Conservation (phyloP, 2,888 invertebrate genomes). For the Encarsia formosa region DNA sequence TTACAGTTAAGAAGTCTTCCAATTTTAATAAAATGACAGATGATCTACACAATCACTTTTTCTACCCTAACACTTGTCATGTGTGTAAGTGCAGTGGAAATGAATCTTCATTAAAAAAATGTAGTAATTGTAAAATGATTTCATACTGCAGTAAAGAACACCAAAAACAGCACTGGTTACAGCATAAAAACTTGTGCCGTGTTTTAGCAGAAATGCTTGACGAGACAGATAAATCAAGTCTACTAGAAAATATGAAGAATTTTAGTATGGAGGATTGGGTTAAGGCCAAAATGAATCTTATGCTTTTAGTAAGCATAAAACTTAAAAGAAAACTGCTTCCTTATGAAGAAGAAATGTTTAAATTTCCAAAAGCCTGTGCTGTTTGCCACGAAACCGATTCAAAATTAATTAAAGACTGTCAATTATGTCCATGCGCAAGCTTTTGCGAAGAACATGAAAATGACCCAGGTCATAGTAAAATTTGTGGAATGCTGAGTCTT, state of each 20-base stretch:
- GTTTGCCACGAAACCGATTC: constrained; percentile 36
- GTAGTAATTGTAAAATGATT: constrained; percentile 44
- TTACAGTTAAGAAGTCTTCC: not conserved
- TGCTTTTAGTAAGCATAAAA: constrained; percentile 32
- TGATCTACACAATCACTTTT: constrained; percentile 36
- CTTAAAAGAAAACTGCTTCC: constrained; percentile 30
- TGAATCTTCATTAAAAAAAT: constrained; percentile 38
- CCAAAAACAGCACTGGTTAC: constrained; percentile 44
- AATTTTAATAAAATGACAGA: constrained; percentile 28
- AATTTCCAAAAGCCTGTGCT: constrained; percentile 40
- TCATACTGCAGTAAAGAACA: constrained; percentile 44
- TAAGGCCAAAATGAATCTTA: constrained; percentile 35
- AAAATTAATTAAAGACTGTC: constrained; percentile 34
- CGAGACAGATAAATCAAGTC: constrained; percentile 22
- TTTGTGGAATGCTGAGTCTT: constrained; percentile 32
- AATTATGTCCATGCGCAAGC: constrained; percentile 36
- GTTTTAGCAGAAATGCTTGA: constrained; percentile 31
- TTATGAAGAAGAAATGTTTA: constrained; percentile 39
- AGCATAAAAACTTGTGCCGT: constrained; percentile 42
- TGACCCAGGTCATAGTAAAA: constrained; percentile 25
- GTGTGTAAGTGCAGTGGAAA: constrained; percentile 42
- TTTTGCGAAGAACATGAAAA: constrained; percentile 37
- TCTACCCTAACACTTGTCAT: constrained; percentile 46
- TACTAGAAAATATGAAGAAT: constrained; percentile 25
- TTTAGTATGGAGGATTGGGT: constrained; percentile 30